Base-by-base conservation (phyloP, 1,140 invertebrate genomes). In the Muscidifurax raptorellus region DNA sequence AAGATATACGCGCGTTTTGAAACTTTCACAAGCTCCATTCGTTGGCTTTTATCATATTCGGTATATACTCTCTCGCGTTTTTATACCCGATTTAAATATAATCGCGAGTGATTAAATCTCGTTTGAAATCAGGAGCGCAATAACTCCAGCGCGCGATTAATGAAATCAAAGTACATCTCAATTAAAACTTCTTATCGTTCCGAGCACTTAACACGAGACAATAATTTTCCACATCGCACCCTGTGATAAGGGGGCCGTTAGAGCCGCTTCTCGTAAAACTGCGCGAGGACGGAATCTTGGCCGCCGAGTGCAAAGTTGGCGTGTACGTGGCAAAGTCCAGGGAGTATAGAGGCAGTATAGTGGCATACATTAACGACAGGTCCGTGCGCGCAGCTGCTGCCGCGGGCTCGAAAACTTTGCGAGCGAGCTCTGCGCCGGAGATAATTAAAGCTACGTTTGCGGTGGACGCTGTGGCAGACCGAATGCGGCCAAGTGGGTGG, bases 391-490 rank as follows among this genome's bases (percentile, higher is more conserved):
- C 52, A 59, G 52, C 52, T 59, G 52, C 52, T n/a, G 52, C 52
- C 52, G 52, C 52, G 52, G 52, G 52, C 52, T 59, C 52, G 52
- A 59, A 59, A 59, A 59, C 18, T 59, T 59, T 59, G 52, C 22
- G 52, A 22, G 52, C 0, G 18, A 22, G 52, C 52, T 59, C n/a
- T n/a, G n/a, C n/a, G 52, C 52, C 22, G 18, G 52, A 59, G 52
- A 59, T 59, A 59, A 59, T 59, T 59, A 59, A 59, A 59, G 52
- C 52, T 59, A n/a, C 52, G 52, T 59, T 59, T 59, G 52, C 52
- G 52, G 52, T 59, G 52, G 52, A 22, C 52, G 15, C 52, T 59
- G 52, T 59, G 52, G 52, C 22, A 22, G 15, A 59, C 18, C 52
- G 52, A 59, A 59, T 59, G 52, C 52, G 52, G 52, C 52, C 52